Evolutionary conservation across 2,797 vertebrate genomes (phyloP), one percentile per base, ranked within the genome.

Genomic region (Petrocephalus sullivani): DNA sequence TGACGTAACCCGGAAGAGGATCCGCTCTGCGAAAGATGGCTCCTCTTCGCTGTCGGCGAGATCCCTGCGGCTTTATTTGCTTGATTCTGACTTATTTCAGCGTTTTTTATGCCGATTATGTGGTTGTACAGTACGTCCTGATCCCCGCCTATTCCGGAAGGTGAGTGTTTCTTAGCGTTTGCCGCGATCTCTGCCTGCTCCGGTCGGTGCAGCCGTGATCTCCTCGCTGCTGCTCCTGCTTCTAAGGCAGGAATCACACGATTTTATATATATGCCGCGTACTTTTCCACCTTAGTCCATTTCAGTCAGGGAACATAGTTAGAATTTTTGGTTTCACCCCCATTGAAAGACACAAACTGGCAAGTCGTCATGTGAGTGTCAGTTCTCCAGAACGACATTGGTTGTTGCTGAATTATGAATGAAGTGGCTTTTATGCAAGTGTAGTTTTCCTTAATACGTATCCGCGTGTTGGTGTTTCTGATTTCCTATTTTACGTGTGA

Each of bases 51-150:
- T 96, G 95, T 91, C 92, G 94, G 91, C 92, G 92, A 90, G 96
- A 96, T 37, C 95, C 93, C 33, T 97, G 96, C 91, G 96, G 96
- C 3, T 92, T 96, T 7, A 91, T 96, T 8, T 97, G 96, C 61
- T 89, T 97, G 3, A 89, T 96, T 88, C 90, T 96, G 86, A 96
- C 96, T 2, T 96, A 96, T 89, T 94, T 96, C 75, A 96, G 96
- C 90, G 95, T 96, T 0, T 95, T 95, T 54, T 97, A 97, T 90
- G 95, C 96, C 9, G 96, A 96, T 90, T 96, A 96, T 87, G 96
- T 97, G 91, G 95, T 96, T 61, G 91, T 96, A 19, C 93, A 95
- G 88, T 96, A 96, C 85, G 95, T 96, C 1, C 95, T 96, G 87
- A 93, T 96, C 88, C 95, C 96, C 0, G 95, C 94, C 37, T 96